These are phyloP conservation scores for Argynnis bischoffii DNA, from an alignment of 2,888 invertebrate genomes.

Conservation along the genomic window DNA sequence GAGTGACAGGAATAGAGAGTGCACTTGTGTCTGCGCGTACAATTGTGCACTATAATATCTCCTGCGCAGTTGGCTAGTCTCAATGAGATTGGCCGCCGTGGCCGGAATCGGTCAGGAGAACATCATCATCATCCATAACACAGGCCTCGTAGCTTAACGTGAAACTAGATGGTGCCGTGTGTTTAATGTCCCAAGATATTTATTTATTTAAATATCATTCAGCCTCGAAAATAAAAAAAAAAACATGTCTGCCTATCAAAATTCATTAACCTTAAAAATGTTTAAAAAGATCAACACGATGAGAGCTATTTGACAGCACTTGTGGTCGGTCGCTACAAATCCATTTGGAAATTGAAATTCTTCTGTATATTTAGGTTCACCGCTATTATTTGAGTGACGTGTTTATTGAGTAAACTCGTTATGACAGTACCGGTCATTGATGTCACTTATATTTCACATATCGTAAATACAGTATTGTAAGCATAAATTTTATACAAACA, in stretches of 20 bases:
- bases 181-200: too few relatives aligned
- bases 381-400: conserved; percentile 26
- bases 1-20: too few relatives aligned
- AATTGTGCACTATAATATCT: too few relatives aligned
- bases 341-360: conserved; percentile 41
- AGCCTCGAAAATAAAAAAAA: background rate
- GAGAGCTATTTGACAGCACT: conserved; percentile 1
- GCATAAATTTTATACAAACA: background rate
- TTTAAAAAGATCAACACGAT: background rate
- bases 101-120: too few relatives aligned
- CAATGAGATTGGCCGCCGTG: too few relatives aligned
- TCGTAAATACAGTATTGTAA: background rate
- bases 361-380: conserved; percentile 24
- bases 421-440: background rate
- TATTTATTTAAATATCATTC: too few relatives aligned
- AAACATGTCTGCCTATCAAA: background rate
- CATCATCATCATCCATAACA: too few relatives aligned
- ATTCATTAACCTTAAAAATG: background rate
- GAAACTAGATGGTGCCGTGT: too few relatives aligned
- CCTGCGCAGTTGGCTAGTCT: too few relatives aligned
- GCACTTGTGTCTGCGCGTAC: too few relatives aligned
- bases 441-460: background rate
- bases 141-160: too few relatives aligned
- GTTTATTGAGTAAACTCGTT: conserved; percentile 17
- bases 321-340: conserved; percentile 36